Conservation (phyloP, 2,888 invertebrate genomes). For the Troilus luridus region DNA sequence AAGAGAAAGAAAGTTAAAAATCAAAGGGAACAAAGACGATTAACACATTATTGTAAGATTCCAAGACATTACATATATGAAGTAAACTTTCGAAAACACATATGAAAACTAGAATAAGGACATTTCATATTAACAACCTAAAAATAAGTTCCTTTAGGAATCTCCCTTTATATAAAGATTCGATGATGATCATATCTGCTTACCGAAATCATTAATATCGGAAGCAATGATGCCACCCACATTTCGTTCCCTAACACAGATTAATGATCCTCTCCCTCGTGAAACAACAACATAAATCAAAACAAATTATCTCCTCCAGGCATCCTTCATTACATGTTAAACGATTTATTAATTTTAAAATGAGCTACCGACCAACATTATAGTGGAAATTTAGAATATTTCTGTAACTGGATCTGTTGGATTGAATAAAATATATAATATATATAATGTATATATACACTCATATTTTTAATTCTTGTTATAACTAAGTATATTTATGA, state of each 20-base stretch:
- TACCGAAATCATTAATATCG: background rate
- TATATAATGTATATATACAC: background rate
- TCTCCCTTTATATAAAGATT: no score
- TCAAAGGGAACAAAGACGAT: no score
- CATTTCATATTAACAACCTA: no score
- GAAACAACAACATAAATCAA: conserved; percentile 29
- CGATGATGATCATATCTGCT: background rate
- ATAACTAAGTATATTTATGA: no score
- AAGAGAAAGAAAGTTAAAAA: no score
- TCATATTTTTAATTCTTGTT: no score
- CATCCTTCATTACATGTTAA: background rate
- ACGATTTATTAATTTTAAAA: background rate
- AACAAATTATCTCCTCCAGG: background rate
- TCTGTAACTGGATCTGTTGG: background rate
- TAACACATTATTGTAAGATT: no score
- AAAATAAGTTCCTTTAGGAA: no score
- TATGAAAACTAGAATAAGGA: no score
- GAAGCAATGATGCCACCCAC: background rate
- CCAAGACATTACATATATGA: no score
- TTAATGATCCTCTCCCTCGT: background rate
- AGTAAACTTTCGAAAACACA: no score
- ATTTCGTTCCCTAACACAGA: conserved; percentile 27
- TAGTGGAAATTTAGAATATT: background rate
- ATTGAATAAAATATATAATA: background rate
- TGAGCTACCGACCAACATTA: background rate